A percentile compares a stretch with the other conserved stretches of the same genome.
These are phyloP conservation scores for Lomographa bimaculata DNA, from an alignment of 2,888 invertebrate genomes.

Conservation along the genomic window DNA sequence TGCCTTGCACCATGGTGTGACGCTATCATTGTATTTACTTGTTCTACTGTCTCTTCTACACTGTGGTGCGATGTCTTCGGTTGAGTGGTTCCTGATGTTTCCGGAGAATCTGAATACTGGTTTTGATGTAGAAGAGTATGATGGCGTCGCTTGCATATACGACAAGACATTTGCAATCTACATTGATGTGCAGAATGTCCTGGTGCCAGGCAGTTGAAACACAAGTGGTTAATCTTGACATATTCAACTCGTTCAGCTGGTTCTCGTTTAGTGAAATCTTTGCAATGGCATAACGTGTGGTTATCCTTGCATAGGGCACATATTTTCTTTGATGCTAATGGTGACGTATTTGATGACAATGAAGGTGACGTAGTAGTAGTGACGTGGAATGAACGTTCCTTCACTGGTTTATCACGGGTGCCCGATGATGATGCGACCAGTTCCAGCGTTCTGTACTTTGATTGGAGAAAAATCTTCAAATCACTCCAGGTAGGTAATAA, in stretches of 20 bases:
- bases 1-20: slow-evolving; percentile 18
- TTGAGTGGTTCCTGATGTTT: neutral
- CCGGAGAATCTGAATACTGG: slow-evolving; percentile 8
- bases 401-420: no score
- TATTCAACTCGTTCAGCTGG: slow-evolving; percentile 29
- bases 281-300: slow-evolving; percentile 34
- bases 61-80: slow-evolving; percentile 4
- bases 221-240: slow-evolving; percentile 19
- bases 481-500: no score
- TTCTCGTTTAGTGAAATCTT: slow-evolving; percentile 25
- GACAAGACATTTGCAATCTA: slow-evolving; percentile 27
- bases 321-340: no score
- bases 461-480: no score
- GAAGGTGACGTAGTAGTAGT: no score
- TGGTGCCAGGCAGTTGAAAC: slow-evolving; percentile 33
- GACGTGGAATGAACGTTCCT: no score
- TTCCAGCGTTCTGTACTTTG: no score
- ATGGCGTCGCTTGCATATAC: slow-evolving; percentile 31
- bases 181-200: slow-evolving; percentile 30
- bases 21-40: slow-evolving; percentile 19
- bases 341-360: no score
- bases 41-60: slow-evolving; percentile 14
- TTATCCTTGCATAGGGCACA: slow-evolving; percentile 24
- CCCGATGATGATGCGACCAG: no score
- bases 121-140: slow-evolving; percentile 33